Base-by-base conservation (phyloP, 2,113 vertebrate species). In the Etia nguti region DNA sequence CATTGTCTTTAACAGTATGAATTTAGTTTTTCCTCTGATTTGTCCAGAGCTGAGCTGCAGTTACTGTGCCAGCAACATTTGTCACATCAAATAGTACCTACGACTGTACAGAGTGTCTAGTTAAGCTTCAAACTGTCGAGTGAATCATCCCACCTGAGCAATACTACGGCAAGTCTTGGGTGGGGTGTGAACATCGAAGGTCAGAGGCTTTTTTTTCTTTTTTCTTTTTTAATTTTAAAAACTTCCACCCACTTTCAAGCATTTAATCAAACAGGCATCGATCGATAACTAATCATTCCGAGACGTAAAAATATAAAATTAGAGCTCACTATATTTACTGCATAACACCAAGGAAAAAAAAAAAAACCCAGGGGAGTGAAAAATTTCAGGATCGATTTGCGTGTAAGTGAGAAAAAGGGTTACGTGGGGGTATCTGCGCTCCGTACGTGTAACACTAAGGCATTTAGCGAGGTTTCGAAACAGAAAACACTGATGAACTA, bases 381-480 rank as follows among this genome's bases (percentile, higher is more conserved):
- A 73, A 80, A 81, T 82, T 88, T 84, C 26, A 79, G 73, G 77
- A 83, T 90, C 26, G 82, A 34, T 86, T 46, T 79, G 88, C 62
- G 86, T 85, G 86, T 83, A 81, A 11, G 68, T 65, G 86, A 80
- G 86, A 77, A 65, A 83, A 18, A 29, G 90, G 83, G 65, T 81
- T 38, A 31, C 22, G 59, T 83, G 84, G 48, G 81, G 65, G 59
- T 80, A 85, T 90, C 20, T 84, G 91, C 93, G 91, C 92, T 89
- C 89, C 77, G 62, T 84, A 83, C 88, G 87, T 89, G 86, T 84
- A 93, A 95, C 91, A 94, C 95, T 95, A 96, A 96, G 95, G 95
- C 95, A 96, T 95, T 95, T 90, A 92, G 80, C 95, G 94, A 95
- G 93, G 94, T 93, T 89, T 92, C 88, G 82, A 83, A 95, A 95